Percentiles rank a stretch among this genome's conserved stretches.
These are phyloP conservation scores for Numida meleagris DNA, from an alignment of 2,113 vertebrate species.

Conservation along the genomic window DNA sequence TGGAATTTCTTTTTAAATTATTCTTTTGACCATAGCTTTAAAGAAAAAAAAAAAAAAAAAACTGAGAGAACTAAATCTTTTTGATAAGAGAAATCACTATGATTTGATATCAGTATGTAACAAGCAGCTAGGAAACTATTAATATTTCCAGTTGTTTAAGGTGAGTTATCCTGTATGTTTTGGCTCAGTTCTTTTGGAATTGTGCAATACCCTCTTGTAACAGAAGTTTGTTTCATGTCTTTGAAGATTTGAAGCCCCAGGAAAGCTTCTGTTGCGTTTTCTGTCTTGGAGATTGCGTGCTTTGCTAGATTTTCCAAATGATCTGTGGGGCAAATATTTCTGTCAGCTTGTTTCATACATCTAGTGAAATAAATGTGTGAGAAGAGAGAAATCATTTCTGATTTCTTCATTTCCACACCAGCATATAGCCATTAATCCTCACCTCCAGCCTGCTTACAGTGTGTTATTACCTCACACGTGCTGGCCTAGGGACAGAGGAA, in stretches of 20 bases:
- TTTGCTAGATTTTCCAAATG: constrained; percentile 14
- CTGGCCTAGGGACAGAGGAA: not conserved
- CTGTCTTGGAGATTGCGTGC: constrained; percentile 30
- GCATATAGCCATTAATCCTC: not conserved
- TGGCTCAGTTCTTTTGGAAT: not conserved
- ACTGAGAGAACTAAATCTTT: not conserved
- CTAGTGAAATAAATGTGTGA: not conserved
- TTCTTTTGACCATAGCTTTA: not conserved
- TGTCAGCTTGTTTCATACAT: not conserved
- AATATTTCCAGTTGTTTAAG: not conserved
- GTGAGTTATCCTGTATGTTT: not conserved
- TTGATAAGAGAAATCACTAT: not conserved
- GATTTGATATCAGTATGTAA: not conserved
- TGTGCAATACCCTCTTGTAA: not conserved
- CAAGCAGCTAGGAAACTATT: constrained; percentile 2
- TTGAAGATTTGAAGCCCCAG: constrained; percentile 54
- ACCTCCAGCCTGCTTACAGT: not conserved
- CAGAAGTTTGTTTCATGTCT: not conserved
- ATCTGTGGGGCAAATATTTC: constrained; percentile 39
- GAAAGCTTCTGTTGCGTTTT: constrained; percentile 23
- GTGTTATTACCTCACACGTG: not conserved
- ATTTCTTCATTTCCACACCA: not conserved
- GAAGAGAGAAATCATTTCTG: not conserved
- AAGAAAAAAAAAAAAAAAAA: not conserved
- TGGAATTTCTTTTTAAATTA: not conserved